These are phyloP conservation scores for Perca schrenkii DNA, from an alignment of 2,113 vertebrate genomes.

Conservation along the genomic window DNA sequence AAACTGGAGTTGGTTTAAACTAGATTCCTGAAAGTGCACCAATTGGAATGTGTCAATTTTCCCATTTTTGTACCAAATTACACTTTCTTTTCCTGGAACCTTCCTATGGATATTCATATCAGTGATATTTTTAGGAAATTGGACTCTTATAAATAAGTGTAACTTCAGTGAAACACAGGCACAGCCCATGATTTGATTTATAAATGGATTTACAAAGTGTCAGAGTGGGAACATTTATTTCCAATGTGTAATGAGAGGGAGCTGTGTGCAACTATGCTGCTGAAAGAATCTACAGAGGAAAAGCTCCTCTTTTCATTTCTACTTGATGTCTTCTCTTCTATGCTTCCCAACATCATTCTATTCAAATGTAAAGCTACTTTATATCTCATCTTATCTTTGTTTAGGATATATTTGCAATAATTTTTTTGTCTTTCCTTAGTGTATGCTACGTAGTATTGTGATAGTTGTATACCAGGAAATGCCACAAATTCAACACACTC, in stretches of 20 bases:
- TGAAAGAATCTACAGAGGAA: background rate
- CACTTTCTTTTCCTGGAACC: background rate
- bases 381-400: background rate
- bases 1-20: conserved; percentile 3
- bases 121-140: background rate
- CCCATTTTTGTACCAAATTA: background rate
- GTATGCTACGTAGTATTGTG: background rate
- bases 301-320: background rate
- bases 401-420: background rate
- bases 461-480: background rate
- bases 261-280: background rate
- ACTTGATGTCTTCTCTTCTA: background rate
- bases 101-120: background rate
- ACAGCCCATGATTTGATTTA: background rate
- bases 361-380: background rate
- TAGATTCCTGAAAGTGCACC: background rate
- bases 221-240: background rate
- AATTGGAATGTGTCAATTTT: background rate
- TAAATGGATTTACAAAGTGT: background rate
- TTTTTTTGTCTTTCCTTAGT: background rate
- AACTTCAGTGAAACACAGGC: background rate
- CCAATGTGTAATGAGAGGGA: background rate
- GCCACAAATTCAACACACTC: background rate
- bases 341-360: background rate
- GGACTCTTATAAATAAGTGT: background rate